Evolutionary conservation across 2,113 vertebrate species (phyloP).

Genomic region (Cricetomys ansorgei): DNA sequence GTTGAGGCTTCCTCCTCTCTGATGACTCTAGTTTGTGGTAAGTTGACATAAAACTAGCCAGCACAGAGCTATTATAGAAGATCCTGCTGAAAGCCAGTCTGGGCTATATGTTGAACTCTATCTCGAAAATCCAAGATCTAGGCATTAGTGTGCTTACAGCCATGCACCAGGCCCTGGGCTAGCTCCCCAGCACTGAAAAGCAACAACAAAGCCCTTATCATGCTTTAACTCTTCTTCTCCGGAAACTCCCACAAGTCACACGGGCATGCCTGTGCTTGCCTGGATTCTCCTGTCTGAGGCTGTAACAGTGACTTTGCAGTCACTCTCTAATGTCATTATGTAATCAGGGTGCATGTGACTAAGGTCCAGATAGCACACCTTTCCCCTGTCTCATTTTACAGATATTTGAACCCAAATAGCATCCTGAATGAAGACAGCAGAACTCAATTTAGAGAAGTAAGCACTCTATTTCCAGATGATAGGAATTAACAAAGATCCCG

Average conservation of each 20-base stretch:
- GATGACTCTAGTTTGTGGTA: not conserved
- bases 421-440: not conserved
- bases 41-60: not conserved
- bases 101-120: not conserved
- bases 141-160: no score
- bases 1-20: not conserved
- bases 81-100: not conserved
- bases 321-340: not conserved
- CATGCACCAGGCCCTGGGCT: not conserved
- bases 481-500: slow-evolving; percentile 50
- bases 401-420: not conserved
- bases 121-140: not conserved
- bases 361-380: not conserved
- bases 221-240: not conserved
- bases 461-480: slow-evolving; percentile 21
- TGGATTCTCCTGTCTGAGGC: not conserved
- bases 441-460: slow-evolving; percentile 22
- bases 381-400: not conserved
- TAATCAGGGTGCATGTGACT: not conserved
- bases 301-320: not conserved
- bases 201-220: not conserved
- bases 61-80: not conserved
- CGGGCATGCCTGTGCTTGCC: not conserved
- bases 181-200: not conserved
- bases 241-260: not conserved